Conservation (phyloP, 1,140 invertebrate species). For the Trichoplusia ni region DNA sequence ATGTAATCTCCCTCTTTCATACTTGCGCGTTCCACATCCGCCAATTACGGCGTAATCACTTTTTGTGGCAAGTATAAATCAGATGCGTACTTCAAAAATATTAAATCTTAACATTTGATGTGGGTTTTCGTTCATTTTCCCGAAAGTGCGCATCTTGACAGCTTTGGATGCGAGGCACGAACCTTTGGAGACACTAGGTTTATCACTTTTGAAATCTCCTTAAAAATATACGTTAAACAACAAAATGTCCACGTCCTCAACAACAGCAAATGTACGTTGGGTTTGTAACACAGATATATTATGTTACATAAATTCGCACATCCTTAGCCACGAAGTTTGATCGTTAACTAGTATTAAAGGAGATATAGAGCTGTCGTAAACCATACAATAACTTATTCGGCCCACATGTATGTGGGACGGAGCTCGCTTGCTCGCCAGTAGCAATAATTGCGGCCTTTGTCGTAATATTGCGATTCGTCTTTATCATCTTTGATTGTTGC, state of each 20-base stretch:
- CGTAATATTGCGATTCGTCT: conserved; percentile 54
- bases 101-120: conserved; percentile 23
- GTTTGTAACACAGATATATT: conserved; percentile 13
- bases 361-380: conserved; percentile 30
- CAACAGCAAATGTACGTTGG: background rate
- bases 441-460: conserved; percentile 49
- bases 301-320: conserved; percentile 18
- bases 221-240: background rate
- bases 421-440: conserved; percentile 29
- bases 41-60: too few relatives aligned
- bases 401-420: conserved; percentile 15
- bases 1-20: too few relatives aligned
- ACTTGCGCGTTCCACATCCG: too few relatives aligned
- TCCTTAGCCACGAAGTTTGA: conserved; percentile 31
- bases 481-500: conserved; percentile 57
- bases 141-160: conserved; percentile 9
- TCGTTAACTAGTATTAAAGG: conserved; percentile 28
- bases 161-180: background rate
- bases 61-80: background rate
- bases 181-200: background rate
- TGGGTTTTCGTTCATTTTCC: conserved; percentile 11
- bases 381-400: conserved; percentile 18
- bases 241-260: background rate
- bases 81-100: background rate
- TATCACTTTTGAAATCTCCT: conserved; percentile 2